These are phyloP conservation scores for Philotrypesis tridentata DNA, from an alignment of 1,140 invertebrate genomes.

Conservation along the genomic window DNA sequence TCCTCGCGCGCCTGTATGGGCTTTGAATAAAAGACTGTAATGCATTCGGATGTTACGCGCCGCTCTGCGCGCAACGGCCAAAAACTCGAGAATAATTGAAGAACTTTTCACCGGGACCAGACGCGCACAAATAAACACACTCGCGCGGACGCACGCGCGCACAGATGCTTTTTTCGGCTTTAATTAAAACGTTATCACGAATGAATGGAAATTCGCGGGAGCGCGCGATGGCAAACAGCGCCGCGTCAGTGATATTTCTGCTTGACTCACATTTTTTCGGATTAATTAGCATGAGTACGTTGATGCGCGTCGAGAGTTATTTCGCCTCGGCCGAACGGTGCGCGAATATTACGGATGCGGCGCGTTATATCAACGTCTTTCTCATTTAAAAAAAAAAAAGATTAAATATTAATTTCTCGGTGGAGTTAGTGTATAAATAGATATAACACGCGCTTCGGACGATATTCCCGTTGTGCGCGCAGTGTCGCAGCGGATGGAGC, in stretches of 20 bases:
- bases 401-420: too few species aligned
- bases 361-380: too few species aligned
- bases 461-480: too few species aligned
- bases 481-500: too few species aligned
- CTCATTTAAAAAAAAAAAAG: too few species aligned
- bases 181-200: conserved; percentile 40
- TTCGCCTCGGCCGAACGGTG: too few species aligned
- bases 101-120: conserved; percentile 47
- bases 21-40: neutral
- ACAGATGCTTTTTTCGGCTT: conserved; percentile 51
- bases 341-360: too few species aligned
- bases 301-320: neutral
- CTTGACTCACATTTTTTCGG: neutral
- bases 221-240: neutral
- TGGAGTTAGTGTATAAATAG: too few species aligned
- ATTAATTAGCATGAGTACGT: neutral
- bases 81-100: conserved; percentile 35
- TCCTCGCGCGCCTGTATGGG: neutral
- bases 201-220: conserved; percentile 7
- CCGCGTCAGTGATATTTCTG: neutral
- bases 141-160: too few species aligned
- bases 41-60: neutral
- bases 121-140: neutral
- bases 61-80: neutral
- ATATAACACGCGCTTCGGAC: too few species aligned